Base-by-base conservation (phyloP, 1,140 invertebrate genomes). In the Hylyphantes graminicola region DNA sequence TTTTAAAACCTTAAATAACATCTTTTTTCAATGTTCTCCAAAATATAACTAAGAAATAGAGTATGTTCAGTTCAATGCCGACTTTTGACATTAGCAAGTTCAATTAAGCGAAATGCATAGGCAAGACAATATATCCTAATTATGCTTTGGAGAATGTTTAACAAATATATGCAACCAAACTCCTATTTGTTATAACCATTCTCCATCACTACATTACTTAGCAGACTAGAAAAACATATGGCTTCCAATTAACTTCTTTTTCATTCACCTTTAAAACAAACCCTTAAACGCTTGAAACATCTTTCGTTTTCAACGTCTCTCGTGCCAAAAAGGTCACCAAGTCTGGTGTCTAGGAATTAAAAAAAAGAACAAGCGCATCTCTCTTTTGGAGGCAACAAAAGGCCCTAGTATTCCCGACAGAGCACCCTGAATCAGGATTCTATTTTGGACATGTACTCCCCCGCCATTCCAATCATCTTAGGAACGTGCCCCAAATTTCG, bases 391-490 rank as follows among this genome's bases (percentile, higher is more conserved):
- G 59, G 51, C 21, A 76, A 76, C 74, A 76, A 76, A 76, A 63
- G 74, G 74, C 57, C 53, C 72, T 10, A 74, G 57, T 76, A 57
- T 76, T 76, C 55, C 74, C 48, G 48, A 59, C 53, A 57, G n/a
- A 35, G 35, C 1, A 35, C 74, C 21, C 15, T 76, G 74, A 76
- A 76, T 61, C 74, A 76, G 55, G 54, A 61, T 76, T 61, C 74
- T 76, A 76, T 76, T 76, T 76, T 64, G 48, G 59, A 63, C 8
- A 9, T 21, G 53, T 11, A 2, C 74, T 74, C 17, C 67, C 74
- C 74, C 74, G 50, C 59, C 59, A 35, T 35, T 57, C 35, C 74
- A 63, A 76, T 76, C 74, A 63, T 70, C 67, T 70, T n/a, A 53
- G 50, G 67, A 70, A 70, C 67, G 35, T 35, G 67, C 67, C 50